Evolutionary conservation across 2,113 vertebrate genomes (phyloP).

Genomic region (Aleadryas rufinucha): DNA sequence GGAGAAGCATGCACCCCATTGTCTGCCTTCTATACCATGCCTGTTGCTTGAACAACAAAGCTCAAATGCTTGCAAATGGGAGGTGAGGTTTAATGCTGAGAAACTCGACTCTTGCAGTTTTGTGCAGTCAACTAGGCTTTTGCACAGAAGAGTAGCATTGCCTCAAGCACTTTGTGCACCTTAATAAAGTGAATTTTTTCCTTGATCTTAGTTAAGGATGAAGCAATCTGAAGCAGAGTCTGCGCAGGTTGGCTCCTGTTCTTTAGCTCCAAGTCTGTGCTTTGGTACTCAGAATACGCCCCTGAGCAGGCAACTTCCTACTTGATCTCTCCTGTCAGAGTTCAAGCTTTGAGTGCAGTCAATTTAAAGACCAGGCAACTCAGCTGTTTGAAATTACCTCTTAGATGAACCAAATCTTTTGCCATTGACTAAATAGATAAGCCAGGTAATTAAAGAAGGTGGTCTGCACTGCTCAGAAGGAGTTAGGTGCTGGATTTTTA

Average conservation of each 20-base stretch:
- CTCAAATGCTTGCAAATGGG: background rate
- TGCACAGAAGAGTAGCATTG: background rate
- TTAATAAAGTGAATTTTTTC: background rate
- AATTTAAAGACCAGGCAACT: background rate
- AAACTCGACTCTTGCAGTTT: background rate
- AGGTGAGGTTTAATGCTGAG: background rate
- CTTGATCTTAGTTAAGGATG: background rate
- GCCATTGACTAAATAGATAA: background rate
- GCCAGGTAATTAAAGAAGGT: background rate
- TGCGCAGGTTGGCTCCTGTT: background rate
- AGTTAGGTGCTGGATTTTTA: background rate
- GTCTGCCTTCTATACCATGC: background rate
- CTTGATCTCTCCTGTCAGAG: background rate
- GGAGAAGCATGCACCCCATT: fast-evolving
- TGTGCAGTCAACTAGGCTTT: background rate
- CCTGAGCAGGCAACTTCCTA: background rate
- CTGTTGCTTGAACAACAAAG: background rate
- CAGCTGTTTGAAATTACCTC: background rate
- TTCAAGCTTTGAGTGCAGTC: background rate
- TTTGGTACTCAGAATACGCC: background rate
- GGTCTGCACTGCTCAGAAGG: background rate
- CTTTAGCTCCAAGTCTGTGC: background rate
- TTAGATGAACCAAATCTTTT: background rate
- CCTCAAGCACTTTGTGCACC: background rate
- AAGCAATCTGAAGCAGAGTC: background rate